phyloP scores from a whole-genome alignment of 2,113 vertebrate species.

The Misgurnus mizolepis region DNA sequence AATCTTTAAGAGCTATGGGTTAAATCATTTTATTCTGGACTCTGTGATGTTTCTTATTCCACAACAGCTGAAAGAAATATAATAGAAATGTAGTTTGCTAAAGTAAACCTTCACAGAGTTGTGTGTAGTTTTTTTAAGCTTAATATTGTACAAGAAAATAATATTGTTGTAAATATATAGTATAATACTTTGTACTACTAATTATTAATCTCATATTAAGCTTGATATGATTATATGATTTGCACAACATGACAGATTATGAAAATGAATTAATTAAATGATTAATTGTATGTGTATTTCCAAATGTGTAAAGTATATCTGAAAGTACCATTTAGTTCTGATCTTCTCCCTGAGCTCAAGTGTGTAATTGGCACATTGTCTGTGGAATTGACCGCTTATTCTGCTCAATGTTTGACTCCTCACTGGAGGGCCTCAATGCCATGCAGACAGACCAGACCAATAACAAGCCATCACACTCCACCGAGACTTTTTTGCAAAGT shows the following conservation, averaged over 20 bases:
- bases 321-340: not conserved
- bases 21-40: not conserved
- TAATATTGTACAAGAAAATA: no score
- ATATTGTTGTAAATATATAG: no score
- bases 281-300: not conserved
- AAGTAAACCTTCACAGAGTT: not conserved
- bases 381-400: not conserved
- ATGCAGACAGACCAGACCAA: not conserved
- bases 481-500: constrained; percentile 13
- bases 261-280: no score
- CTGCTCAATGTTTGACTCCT: not conserved
- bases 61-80: not conserved
- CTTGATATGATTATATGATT: no score
- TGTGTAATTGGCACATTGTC: not conserved
- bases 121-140: not conserved
- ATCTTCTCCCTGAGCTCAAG: not conserved
- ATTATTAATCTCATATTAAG: no score
- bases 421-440: constrained; percentile 7
- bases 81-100: constrained; percentile 11
- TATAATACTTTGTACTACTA: no score
- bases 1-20: constrained; percentile 6
- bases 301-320: not conserved
- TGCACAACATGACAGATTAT: no score
- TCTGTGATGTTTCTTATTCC: not conserved
- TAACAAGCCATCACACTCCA: constrained; percentile 38